Evolutionary conservation across 2,113 vertebrate genomes (phyloP).

Genomic region (Callorhinus ursinus): DNA sequence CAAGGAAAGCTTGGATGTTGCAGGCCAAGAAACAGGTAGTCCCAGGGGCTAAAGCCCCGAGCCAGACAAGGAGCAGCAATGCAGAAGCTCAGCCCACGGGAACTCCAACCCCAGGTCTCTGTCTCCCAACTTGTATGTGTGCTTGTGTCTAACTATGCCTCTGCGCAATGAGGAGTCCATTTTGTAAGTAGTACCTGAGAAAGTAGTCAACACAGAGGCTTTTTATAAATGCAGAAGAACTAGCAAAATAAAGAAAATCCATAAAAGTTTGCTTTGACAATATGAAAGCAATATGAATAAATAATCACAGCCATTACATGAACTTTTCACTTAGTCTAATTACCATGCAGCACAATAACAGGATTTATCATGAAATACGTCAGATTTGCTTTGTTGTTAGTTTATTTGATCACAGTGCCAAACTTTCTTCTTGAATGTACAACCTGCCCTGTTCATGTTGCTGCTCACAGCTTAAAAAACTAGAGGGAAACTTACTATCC

Average conservation of each 20-base stretch:
- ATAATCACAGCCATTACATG: constrained; percentile 54
- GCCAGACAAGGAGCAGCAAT: background rate
- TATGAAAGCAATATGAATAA: constrained; percentile 68
- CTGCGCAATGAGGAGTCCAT: background rate
- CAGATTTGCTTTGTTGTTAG: constrained; percentile 13
- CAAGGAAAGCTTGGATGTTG: background rate
- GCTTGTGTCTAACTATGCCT: background rate
- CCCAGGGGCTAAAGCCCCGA: background rate
- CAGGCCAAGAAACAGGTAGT: background rate
- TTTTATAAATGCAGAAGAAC: constrained; percentile 29
- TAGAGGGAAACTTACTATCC: background rate
- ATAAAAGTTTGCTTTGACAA: constrained; percentile 59
- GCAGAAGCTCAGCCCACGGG: background rate
- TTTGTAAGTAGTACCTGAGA: constrained; percentile 1
- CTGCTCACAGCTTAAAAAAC: constrained; percentile 34
- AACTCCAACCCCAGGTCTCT: background rate
- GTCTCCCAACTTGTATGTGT: background rate
- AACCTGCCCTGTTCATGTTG: background rate
- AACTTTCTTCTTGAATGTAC: constrained; percentile 35
- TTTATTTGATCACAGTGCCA: constrained; percentile 50
- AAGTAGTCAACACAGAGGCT: background rate
- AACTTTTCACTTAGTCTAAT: constrained; percentile 66
- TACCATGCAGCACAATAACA: constrained; percentile 27
- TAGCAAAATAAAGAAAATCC: constrained; percentile 61
- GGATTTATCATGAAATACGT: constrained; percentile 54